Conservation (phyloP, 2,113 vertebrate species). For the Pycnonotus jocosus region DNA sequence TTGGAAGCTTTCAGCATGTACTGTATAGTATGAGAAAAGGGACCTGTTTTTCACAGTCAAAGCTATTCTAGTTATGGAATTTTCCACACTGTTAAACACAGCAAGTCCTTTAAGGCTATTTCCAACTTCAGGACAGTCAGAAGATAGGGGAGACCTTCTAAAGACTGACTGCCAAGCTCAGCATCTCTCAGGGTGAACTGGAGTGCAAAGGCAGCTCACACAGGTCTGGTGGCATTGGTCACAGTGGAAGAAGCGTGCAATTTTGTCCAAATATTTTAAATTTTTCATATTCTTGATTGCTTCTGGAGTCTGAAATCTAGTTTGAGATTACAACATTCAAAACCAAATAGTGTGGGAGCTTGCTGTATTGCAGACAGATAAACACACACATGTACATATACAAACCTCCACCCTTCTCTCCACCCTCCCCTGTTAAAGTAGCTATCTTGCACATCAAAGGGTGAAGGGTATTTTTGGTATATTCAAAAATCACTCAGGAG, state of each 20-base stretch:
- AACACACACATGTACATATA: rapidly evolving
- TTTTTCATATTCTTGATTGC: background rate
- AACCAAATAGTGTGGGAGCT: background rate
- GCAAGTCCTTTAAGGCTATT: background rate
- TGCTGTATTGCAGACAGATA: background rate
- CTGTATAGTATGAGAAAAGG: background rate
- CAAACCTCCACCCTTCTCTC: background rate
- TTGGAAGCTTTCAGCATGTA: background rate
- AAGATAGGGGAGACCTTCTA: background rate
- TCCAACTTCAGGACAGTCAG: background rate
- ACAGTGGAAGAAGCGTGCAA: background rate
- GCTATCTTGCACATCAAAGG: background rate
- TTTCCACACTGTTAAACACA: background rate
- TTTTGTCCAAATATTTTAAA: background rate
- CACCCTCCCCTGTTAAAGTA: background rate
- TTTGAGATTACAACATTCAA: background rate
- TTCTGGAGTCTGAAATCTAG: background rate
- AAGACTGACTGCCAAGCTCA: background rate
- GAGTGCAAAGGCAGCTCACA: background rate
- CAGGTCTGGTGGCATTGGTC: background rate
- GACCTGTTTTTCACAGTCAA: background rate
- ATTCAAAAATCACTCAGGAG: constrained; percentile 2
- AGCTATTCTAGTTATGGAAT: background rate
- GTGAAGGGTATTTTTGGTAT: background rate
- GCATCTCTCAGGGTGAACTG: background rate